Base-by-base conservation (phyloP, 2,888 invertebrate species). In the Marronus borbonicus region DNA sequence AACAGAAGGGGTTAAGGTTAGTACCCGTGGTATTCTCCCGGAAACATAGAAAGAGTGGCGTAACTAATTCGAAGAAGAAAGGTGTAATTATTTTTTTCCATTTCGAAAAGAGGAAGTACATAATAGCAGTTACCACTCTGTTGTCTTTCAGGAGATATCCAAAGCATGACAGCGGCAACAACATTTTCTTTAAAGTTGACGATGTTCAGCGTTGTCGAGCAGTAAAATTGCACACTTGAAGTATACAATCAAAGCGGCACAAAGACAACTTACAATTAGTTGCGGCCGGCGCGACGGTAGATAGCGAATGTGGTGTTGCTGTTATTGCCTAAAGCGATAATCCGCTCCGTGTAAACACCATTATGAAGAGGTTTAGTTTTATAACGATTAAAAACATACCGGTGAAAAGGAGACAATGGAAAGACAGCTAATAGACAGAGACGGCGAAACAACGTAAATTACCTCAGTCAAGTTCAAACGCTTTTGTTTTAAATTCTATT, bases 401-500 rank as follows among this genome's bases (percentile, higher is more conserved):
- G 44, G 55, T 58, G 3, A 58, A 17, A 58, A 58, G 20, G 20
- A 58, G 55, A 58, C 20, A 58, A 58, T 58, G 17, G 8, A 17
- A 20, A 20, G 10, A 17, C 17, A 58, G 17, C 20, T n/a, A 52
- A 52, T 52, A 20, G 55, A 58, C 20, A 24, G 20, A 58, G n/a
- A 58, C 10, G 55, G 8, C 8, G 17, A 52, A 52, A 52, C 14
- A 52, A 17, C 52, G 55, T 17, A 2, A 58, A 58, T 58, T 24
- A 58, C 55, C 10, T 17, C 8, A 8, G 55, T 20, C 55, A 58
- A 58, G 55, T 58, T 8, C 24, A 58, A 58, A 10, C 55, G 55
- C 20, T 58, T n/a, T 58, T 58, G 55, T 58, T 58, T 58, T 58
- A 58, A 58, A 58, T 58, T 58, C 7, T 24, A 58, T 24, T 58